phyloP scores from a whole-genome alignment of 1,140 invertebrate species.

The Wasmannia auropunctata region DNA sequence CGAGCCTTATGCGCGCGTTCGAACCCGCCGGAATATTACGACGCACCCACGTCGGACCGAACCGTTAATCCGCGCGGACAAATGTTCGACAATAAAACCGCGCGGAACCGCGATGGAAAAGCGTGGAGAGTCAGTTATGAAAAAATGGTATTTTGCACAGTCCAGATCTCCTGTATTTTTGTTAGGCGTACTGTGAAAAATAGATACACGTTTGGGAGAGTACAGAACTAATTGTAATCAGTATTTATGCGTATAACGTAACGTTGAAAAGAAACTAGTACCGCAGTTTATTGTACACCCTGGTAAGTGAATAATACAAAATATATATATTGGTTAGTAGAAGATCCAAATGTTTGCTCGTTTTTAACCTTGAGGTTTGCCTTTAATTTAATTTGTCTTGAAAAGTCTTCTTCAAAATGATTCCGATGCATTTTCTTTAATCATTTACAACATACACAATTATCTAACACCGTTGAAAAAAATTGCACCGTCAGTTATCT shows the following conservation, averaged over 20 bases:
- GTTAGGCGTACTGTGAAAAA: neutral
- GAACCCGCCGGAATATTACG: conserved; percentile 16
- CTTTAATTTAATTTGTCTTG: no score
- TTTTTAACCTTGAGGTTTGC: no score
- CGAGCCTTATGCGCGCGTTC: conserved; percentile 11
- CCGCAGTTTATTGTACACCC: no score
- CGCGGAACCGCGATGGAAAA: conserved; percentile 15
- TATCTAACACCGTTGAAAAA: neutral
- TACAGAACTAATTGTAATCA: neutral
- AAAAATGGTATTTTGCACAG: neutral
- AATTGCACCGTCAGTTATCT: neutral
- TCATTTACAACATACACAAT: neutral
- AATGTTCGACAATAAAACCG: conserved; percentile 48
- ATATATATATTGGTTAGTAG: no score
- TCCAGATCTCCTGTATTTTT: neutral
- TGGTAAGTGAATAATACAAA: no score
- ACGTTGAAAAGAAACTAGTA: no score
- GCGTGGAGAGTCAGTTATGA: conserved; percentile 1
- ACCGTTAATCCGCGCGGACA: conserved; percentile 37
- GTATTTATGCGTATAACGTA: neutral
- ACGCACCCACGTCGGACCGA: neutral
- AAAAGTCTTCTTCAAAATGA: neutral
- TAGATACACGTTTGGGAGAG: neutral
- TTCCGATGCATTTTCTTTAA: neutral
- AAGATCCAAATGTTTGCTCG: no score